These are phyloP conservation scores for Chaetura pelagica DNA, from an alignment of 2,113 vertebrate genomes.

Conservation along the genomic window DNA sequence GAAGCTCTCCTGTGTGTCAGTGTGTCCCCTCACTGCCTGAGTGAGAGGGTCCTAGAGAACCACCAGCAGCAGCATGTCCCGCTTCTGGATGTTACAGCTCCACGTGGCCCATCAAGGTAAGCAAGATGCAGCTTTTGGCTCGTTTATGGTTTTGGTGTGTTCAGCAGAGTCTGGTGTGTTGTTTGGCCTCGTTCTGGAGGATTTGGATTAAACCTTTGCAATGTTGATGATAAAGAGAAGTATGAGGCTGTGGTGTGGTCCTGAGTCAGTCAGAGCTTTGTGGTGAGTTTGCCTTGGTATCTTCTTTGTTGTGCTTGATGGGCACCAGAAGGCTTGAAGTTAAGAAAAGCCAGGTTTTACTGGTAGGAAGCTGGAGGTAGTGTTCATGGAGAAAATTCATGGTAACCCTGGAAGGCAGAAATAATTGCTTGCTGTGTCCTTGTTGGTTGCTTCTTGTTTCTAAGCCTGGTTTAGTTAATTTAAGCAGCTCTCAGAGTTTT, in stretches of 20 bases:
- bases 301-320: neutral
- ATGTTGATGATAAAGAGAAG: neutral
- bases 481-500: neutral
- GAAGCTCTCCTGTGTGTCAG: fast-evolving
- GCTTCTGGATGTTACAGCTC: neutral
- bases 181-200: fast-evolving
- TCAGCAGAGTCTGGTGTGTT: fast-evolving
- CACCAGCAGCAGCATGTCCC: neutral
- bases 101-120: fast-evolving
- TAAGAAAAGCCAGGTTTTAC: fast-evolving
- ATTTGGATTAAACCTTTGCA: neutral
- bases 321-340: neutral
- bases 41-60: fast-evolving
- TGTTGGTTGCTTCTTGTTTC: neutral
- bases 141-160: fast-evolving
- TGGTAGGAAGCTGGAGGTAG: neutral
- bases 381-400: neutral
- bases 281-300: fast-evolving
- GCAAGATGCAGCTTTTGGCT: fast-evolving
- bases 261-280: neutral
- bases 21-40: fast-evolving
- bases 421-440: fast-evolving
- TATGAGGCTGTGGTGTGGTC: too few species aligned
- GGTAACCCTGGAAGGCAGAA: neutral
- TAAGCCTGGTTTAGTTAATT: neutral